These are phyloP conservation scores for Pampus argenteus DNA, from an alignment of 2,797 vertebrate species.

Conservation along the genomic window DNA sequence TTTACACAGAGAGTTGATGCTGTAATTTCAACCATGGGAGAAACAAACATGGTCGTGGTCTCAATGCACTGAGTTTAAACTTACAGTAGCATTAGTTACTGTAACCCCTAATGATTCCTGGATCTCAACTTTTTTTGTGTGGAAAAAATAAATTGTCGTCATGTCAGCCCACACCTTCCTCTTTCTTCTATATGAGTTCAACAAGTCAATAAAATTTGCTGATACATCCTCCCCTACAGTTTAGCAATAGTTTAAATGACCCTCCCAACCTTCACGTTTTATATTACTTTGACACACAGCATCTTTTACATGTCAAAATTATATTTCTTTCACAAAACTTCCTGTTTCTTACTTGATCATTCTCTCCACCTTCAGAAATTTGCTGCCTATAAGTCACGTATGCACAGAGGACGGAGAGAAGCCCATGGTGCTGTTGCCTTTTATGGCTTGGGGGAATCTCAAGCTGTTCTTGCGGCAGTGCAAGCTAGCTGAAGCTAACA, in stretches of 20 bases:
- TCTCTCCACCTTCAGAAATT: conserved; percentile 85
- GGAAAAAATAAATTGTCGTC: conserved; percentile 9
- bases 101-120: background rate
- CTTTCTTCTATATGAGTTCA: conserved; percentile 35
- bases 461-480: conserved; percentile 98
- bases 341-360: background rate
- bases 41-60: background rate
- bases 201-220: background rate
- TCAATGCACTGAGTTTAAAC: background rate
- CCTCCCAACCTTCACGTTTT: background rate
- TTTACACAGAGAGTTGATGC: conserved; percentile 14
- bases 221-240: conserved; percentile 38
- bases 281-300: conserved; percentile 27
- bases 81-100: background rate
- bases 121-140: background rate
- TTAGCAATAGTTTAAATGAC: conserved; percentile 11
- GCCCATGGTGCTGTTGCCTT: conserved; percentile 96
- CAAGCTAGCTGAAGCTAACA: conserved; percentile 98
- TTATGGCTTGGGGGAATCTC: conserved; percentile 99
- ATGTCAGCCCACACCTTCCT: conserved; percentile 40
- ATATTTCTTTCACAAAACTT: background rate
- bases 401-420: conserved; percentile 98
- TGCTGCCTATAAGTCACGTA: conserved; percentile 95
- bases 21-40: background rate
- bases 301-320: background rate